Percentiles rank a stretch among this genome's conserved stretches.
phyloP scores from a whole-genome alignment of 1,140 invertebrate genomes.

The Drosophila arawakana region DNA sequence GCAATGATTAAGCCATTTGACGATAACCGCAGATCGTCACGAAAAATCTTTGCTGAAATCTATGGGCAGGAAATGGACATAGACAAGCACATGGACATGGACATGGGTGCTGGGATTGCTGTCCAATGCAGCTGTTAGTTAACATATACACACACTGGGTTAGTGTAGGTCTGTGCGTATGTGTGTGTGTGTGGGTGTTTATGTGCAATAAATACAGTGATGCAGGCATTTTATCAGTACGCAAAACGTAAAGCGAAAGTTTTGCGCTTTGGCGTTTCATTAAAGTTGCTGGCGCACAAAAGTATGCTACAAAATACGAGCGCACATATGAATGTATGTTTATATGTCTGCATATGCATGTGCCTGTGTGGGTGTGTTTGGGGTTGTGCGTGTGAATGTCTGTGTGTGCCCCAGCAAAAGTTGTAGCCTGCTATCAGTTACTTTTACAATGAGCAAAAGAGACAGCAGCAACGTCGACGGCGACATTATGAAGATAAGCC shows the following conservation, averaged over 20 bases:
- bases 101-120: constrained; percentile 28
- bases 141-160: background rate
- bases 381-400: constrained; percentile 6
- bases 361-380: constrained; percentile 10
- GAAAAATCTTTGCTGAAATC: constrained; percentile 49
- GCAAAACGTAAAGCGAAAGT: constrained; percentile 72
- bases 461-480: constrained; percentile 20
- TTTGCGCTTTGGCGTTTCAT: constrained; percentile 78
- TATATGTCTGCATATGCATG: constrained; percentile 17
- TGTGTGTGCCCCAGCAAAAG: constrained; percentile 52
- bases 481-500: constrained; percentile 76
- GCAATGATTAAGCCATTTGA: constrained; percentile 69
- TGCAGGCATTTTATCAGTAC: constrained; percentile 70
- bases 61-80: constrained; percentile 15
- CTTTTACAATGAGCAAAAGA: constrained; percentile 60
- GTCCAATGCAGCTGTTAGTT: constrained; percentile 57
- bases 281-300: constrained; percentile 73
- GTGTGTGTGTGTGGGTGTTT: constrained; percentile 8
- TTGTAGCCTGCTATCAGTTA: constrained; percentile 74
- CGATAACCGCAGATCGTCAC: constrained; percentile 53
- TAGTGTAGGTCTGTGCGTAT: background rate
- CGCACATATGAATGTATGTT: constrained; percentile 14
- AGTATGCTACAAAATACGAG: constrained; percentile 71
- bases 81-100: constrained; percentile 15
- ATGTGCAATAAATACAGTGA: constrained; percentile 35